Evolutionary conservation across 2,888 invertebrate species (phyloP).

Genomic region (Cerastis leucographa): DNA sequence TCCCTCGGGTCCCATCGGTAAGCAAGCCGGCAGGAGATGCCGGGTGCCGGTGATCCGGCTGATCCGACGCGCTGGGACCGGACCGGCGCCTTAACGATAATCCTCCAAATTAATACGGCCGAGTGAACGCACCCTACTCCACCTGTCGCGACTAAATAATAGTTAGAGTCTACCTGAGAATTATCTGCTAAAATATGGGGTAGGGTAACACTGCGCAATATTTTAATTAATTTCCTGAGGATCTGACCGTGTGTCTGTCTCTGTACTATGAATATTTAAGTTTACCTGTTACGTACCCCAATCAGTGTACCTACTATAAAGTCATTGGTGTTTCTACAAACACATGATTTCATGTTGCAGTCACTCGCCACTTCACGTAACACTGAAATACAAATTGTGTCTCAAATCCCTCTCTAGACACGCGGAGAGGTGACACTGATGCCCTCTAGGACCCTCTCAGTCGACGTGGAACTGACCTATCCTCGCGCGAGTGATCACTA

Average conservation of each 20-base stretch:
- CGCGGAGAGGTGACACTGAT: conserved; percentile 16
- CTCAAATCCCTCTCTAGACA: neutral
- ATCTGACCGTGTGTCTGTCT: neutral
- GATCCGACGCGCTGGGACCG: conserved; percentile 19
- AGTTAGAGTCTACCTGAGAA: conserved; percentile 28
- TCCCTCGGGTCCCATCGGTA: conserved; percentile 51
- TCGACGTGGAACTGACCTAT: neutral
- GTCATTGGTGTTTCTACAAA: neutral
- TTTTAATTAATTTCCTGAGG: conserved; percentile 45
- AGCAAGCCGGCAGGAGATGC: conserved; percentile 23
- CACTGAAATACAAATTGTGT: neutral
- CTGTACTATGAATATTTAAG: conserved; percentile 15
- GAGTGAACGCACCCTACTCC: conserved; percentile 39
- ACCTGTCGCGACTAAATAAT: conserved; percentile 53
- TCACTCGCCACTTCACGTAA: neutral
- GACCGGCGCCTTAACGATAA: conserved; percentile 34
- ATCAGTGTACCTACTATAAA: neutral
- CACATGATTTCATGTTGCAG: neutral
- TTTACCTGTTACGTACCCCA: neutral
- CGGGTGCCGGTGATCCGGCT: conserved; percentile 11
- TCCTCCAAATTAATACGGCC: conserved; percentile 49
- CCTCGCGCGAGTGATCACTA: neutral
- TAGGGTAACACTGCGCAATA: conserved; percentile 4
- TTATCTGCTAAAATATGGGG: conserved; percentile 43
- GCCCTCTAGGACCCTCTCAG: neutral